Evolutionary conservation across 2,888 invertebrate species (phyloP), one percentile per base, ranked within the genome.

Genomic region (Pseudeuparius sepicola): DNA sequence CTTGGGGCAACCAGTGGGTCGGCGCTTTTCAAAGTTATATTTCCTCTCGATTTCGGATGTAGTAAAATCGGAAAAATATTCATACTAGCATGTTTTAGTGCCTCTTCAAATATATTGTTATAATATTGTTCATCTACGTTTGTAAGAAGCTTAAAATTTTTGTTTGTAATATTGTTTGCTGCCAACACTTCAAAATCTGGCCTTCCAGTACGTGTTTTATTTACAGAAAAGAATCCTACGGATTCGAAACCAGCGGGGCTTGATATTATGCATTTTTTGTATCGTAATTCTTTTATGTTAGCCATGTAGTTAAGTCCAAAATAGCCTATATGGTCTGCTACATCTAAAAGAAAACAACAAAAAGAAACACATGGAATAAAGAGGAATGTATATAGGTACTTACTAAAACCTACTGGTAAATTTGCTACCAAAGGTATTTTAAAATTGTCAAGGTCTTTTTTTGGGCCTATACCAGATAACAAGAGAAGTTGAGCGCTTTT

Each of bases 31-130:
- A 93, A 63, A 54, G 68, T 71, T 1, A 87, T 49, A 4, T 70
- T 66, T 0, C 87, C 86, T 10, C 68, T 64, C 7, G 85, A 85
- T 52, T 75, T 71, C 0, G 87, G 86, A 51, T 80, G 72, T 30
- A 83, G 67, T 18, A 84, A 61, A 65, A 83, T 77, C 4, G 37
- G 37, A 16, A 37, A 33, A 24, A 37, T 26, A 20, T 37, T 26
- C 4, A 14, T 31, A 12, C 32, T 32, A 26, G 6, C 4, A 31
- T 31, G 10, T 15, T 34, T 20, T 17, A 29, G 29, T 4, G 25
- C 29, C 10, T 17, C 28, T 29, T 24, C 2, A 12, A 34, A 37
- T 10, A n/a, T 24, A 6, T 29, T 37, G 2, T 34, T 7, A 34
- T 37, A 34, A 6, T 24, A 7, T 6, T 16, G 7, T 3, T 34